Evolutionary conservation across 2,888 invertebrate genomes (phyloP).

Genomic region (Dioctria linearis): DNA sequence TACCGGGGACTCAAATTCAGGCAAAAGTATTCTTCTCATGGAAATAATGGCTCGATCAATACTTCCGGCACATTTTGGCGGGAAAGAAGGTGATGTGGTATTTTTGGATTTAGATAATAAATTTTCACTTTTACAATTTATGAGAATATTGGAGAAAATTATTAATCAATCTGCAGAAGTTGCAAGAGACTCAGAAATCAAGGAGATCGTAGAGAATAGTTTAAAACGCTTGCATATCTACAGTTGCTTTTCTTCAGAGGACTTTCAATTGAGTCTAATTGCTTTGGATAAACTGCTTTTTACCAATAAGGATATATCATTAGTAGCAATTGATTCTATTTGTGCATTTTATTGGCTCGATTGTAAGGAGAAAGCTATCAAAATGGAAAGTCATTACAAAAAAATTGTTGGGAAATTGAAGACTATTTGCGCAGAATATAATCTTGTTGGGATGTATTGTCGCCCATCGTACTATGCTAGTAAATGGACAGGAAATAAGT

Average conservation of each 20-base stretch:
- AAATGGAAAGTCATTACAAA: constrained; percentile 62
- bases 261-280: constrained; percentile 62
- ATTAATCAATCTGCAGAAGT: constrained; percentile 61
- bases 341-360: constrained; percentile 72
- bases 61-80: constrained; percentile 69
- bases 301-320: constrained; percentile 68
- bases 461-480: constrained; percentile 60
- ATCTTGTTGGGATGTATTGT: constrained; percentile 62
- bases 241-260: constrained; percentile 62
- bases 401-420: constrained; percentile 60
- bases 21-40: constrained; percentile 71
- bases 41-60: constrained; percentile 72
- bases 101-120: constrained; percentile 73
- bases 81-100: constrained; percentile 70
- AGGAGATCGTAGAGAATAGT: constrained; percentile 58
- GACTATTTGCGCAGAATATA: constrained; percentile 61
- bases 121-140: constrained; percentile 67
- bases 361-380: constrained; percentile 58
- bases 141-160: constrained; percentile 66
- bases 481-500: background rate
- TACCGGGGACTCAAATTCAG: constrained; percentile 70
- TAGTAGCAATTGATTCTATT: constrained; percentile 72
- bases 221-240: constrained; percentile 61
- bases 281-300: constrained; percentile 68
- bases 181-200: constrained; percentile 55